Evolutionary conservation across 37 sponge, comb jelly and placozoan genomes (phyloP).

Genomic region (Axinella damicornis): DNA sequence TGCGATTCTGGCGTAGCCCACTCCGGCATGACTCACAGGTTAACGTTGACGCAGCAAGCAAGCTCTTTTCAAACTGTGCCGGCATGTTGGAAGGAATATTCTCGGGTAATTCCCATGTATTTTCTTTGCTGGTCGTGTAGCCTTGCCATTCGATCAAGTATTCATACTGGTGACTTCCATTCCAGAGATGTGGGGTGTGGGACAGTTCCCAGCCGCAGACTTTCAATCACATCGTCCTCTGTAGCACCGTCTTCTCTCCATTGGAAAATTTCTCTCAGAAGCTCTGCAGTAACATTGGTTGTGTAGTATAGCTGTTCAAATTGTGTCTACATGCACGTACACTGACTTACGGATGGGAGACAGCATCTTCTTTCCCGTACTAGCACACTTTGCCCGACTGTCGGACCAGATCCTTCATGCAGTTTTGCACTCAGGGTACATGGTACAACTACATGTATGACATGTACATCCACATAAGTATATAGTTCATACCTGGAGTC

Average conservation of each 20-base stretch:
- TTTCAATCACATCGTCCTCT: not conserved
- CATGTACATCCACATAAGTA: no score
- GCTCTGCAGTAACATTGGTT: not conserved
- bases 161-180: not conserved
- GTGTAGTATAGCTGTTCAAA: not conserved
- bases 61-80: not conserved
- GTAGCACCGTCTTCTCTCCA: not conserved
- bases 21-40: no score
- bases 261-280: not conserved
- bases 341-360: not conserved
- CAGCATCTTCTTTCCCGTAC: not conserved
- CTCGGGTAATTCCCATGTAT: not conserved
- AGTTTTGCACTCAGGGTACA: no score
- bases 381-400: not conserved
- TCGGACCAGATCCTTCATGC: no score
- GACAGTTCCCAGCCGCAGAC: not conserved
- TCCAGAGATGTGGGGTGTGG: no score
- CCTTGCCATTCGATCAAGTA: constrained; percentile 14
- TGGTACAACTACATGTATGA: no score
- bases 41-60: not conserved
- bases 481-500: no score
- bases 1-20: no score
- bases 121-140: not conserved
- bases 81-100: not conserved
- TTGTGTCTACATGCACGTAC: not conserved